phyloP scores from a whole-genome alignment of 2,113 vertebrate genomes.

The Chrysemys picta region DNA sequence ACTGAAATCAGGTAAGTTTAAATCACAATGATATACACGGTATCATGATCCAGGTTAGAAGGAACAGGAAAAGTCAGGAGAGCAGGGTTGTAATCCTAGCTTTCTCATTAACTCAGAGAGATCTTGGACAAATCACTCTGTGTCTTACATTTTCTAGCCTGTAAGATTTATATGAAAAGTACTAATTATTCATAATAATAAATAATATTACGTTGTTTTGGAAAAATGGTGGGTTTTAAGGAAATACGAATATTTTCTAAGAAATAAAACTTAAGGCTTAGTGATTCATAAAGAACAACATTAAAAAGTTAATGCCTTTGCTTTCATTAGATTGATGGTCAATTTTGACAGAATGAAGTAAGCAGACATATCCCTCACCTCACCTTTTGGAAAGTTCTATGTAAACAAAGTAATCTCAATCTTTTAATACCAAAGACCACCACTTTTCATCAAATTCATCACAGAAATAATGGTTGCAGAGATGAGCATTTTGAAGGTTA shows the following conservation, averaged over 20 bases:
- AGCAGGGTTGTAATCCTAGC: neutral
- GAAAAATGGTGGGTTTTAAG: neutral
- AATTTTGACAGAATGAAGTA: conserved; percentile 1
- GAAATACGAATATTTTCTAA: conserved; percentile 3
- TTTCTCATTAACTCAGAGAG: neutral
- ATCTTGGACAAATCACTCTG: neutral
- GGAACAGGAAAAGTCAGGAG: neutral
- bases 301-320: neutral
- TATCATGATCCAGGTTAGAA: neutral
- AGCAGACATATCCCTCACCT: neutral
- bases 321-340: neutral
- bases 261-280: neutral
- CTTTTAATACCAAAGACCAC: neutral
- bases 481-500: neutral
- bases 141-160: neutral
- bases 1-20: conserved; percentile 4
- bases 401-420: neutral
- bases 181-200: neutral
- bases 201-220: neutral
- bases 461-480: neutral
- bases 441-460: neutral
- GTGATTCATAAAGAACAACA: neutral
- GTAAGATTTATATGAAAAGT: neutral
- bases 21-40: conserved; percentile 1
- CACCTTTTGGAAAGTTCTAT: neutral